These are phyloP conservation scores for Listrodromus nycthemerus DNA, from an alignment of 2,888 invertebrate genomes.

Conservation along the genomic window DNA sequence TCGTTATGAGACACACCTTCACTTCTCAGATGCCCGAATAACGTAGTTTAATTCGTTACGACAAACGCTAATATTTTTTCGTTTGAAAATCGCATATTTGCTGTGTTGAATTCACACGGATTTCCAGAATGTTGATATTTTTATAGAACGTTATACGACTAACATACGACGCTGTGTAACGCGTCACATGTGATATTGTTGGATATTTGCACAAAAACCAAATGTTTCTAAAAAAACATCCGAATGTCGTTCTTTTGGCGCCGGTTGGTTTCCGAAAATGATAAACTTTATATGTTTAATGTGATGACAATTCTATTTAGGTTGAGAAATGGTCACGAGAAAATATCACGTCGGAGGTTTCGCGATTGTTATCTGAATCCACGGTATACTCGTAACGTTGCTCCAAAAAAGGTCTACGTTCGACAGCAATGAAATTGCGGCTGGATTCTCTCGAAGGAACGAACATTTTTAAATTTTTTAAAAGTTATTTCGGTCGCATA, in stretches of 20 bases:
- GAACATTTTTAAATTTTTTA: constrained; percentile 88
- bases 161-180: constrained; percentile 20
- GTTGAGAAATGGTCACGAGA: too few species aligned
- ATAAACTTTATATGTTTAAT: not conserved
- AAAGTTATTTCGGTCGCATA: constrained; percentile 87
- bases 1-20: not conserved
- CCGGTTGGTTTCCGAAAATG: not conserved
- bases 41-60: not conserved
- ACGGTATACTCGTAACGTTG: constrained; percentile 89
- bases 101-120: not conserved
- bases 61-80: not conserved
- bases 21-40: not conserved
- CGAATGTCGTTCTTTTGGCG: not conserved
- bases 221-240: constrained; percentile 15
- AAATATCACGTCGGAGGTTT: not conserved
- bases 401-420: constrained; percentile 89
- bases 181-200: constrained; percentile 33
- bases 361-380: constrained; percentile 64
- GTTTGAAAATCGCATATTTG: constrained; percentile 6
- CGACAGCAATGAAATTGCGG: constrained; percentile 88
- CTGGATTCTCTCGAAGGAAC: constrained; percentile 88
- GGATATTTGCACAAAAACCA: constrained; percentile 16
- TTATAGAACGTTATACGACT: constrained; percentile 51
- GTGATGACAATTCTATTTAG: constrained; percentile 16
- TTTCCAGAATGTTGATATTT: constrained; percentile 44